Evolutionary conservation across 2,888 invertebrate genomes (phyloP), one percentile per base, ranked within the genome.

Genomic region (Barypeithes pellucidus): DNA sequence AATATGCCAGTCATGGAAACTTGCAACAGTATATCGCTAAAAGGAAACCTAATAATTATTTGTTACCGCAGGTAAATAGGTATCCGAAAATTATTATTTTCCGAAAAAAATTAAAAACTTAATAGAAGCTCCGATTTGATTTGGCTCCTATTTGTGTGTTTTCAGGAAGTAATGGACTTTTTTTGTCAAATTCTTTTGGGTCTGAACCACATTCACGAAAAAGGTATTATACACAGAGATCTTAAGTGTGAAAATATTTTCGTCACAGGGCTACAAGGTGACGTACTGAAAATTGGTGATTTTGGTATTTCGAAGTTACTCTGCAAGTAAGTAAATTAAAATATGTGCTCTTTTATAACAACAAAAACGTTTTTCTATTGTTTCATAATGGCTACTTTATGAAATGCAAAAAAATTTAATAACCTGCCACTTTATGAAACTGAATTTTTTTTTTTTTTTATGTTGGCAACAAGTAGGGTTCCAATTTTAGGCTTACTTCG

Each of bases 201-300:
- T 22, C 88, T 96, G 12, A 89, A 94, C 82, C 94, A 95, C 81
- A 93, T 96, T 59, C 96, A 96, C 83, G 89, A 88, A 24, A 90
- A 92, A 79, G 90, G 92, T 79, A 92, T 95, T 68, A 90, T 96
- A 61, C 95, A 96, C 83, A 87, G 95, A 79, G 96, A 96, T 85
- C 87, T 96, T 72, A 96, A 94, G 86, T 92, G 94, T 7, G 94
- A 94, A 85, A 96, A 96, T 84, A 94, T 96, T 77, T 90, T 96
- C 78, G 84, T 93, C 71, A 90, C 94, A 59, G 94, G 94, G 61
- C 88, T 89, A 77, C 87, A 89, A 77, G 90, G 90, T 2, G 88
- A 91, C 74, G 86, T 93, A 9, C 89, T 94, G 0, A 95, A 95
- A 87, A 93, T 95, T 77, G 94, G 94, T 0, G 95, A 95, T 82